Base-by-base conservation (phyloP, 2,888 invertebrate species). In the Automeris io region DNA sequence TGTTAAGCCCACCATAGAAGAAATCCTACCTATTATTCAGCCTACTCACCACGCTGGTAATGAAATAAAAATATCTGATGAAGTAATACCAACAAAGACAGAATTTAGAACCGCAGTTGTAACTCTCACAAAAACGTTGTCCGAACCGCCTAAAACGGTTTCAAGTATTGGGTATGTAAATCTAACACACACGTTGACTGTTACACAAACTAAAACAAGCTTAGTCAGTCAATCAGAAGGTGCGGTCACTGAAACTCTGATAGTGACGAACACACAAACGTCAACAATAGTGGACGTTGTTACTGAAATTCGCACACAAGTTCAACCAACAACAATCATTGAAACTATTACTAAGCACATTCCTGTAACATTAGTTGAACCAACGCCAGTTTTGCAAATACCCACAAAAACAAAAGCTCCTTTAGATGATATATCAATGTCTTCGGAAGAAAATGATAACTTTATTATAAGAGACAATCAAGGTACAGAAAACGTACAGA, bases 261-360 rank as follows among this genome's bases (percentile, higher is more conserved):
- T 95, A 24, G 82, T 94, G 16, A 95, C 94, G 1, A 93, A 93
- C 64, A 94, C 94, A 0, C 89, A 93, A 41, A 94, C 93, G 19
- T 92, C 93, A 3, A 95, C 95, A 0, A 87, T 94, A 34, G 89
- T 95, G 1, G 95, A 95, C 62, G 92, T 93, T 0, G 90, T 93
- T 0, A 94, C 94, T 0, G 90, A 91, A 70, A 86, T 91, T 37
- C 90, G 90, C 47, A 94, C 93, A 1, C 70, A 93, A 52, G 88
- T 93, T 0, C 89, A 91, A 63, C 93, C 93, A 0, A 93, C 93
- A 0, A 93, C 90, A 37, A 90, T 93, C 24, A 83, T 91, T 8
- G 91, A 93, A 51, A 93, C 93, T 4, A 89, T 93, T 1, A 93
- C 93, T 0, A 88, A 88, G 58, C 88, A 88, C 45, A 78, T 87